These are phyloP conservation scores for Mythimna vitellina DNA, from an alignment of 2,888 invertebrate genomes.

Conservation along the genomic window DNA sequence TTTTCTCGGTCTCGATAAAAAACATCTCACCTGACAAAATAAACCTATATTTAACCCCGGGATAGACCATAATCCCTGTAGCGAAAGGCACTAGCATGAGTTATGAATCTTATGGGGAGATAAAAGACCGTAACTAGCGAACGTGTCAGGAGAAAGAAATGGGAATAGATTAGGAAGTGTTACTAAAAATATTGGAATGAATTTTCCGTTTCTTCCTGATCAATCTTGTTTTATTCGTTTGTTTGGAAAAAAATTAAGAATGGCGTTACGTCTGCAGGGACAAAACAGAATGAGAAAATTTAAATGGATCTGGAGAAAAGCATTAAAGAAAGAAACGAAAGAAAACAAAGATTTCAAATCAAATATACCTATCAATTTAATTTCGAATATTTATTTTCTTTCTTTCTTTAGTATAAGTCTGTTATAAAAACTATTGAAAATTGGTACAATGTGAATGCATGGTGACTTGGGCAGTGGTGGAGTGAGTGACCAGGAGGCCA, in stretches of 20 bases:
- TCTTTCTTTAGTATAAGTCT: no score
- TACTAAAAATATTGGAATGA: conserved; percentile 40
- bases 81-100: conserved; percentile 61
- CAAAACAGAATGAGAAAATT: neutral
- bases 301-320: no score
- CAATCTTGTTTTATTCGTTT: conserved; percentile 8
- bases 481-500: no score
- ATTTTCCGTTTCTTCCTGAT: conserved; percentile 14
- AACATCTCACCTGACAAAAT: conserved; percentile 56
- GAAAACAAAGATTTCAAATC: neutral
- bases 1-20: conserved; percentile 45
- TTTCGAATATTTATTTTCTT: no score
- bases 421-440: no score
- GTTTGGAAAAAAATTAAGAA: neutral
- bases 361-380: no score
- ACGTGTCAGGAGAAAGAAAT: conserved; percentile 52
- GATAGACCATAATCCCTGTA: conserved; percentile 56
- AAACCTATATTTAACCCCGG: conserved; percentile 58
- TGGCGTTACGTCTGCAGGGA: neutral
- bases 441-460: no score
- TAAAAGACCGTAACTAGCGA: conserved; percentile 56
- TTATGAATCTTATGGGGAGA: conserved; percentile 62
- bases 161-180: conserved; percentile 56
- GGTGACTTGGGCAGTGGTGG: no score
- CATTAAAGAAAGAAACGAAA: neutral